Conservation (phyloP, 2,797 vertebrate species). For the Gastrophryne carolinensis region DNA sequence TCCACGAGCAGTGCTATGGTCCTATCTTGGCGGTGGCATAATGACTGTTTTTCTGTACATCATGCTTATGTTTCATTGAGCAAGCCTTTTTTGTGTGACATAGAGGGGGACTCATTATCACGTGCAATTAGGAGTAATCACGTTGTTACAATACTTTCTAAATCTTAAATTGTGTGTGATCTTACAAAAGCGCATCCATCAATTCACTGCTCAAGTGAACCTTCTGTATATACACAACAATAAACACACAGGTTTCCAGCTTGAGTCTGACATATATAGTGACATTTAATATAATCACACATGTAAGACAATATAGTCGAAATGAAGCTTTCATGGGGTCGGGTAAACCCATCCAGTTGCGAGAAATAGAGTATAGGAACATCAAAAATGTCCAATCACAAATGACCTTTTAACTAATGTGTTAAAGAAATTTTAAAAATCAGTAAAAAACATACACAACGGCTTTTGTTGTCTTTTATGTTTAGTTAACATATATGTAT, state of each 20-base stretch:
- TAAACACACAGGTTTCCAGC: not conserved
- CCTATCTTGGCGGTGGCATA: no score
- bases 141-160: conserved; percentile 30
- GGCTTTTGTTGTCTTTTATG: no score
- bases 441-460: no score
- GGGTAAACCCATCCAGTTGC: no score
- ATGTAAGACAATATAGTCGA: not conserved
- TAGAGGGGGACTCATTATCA: conserved; percentile 12
- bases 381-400: no score
- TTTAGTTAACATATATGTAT: no score
- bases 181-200: not conserved
- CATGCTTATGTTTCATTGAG: conserved; percentile 1
- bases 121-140: conserved; percentile 17
- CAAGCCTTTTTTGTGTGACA: conserved; percentile 51
- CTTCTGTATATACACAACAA: not conserved
- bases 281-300: not conserved
- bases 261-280: not conserved
- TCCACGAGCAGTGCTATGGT: no score
- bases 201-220: conserved; percentile 1
- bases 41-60: not conserved
- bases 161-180: conserved; percentile 10
- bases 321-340: no score
- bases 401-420: no score
- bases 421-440: no score
- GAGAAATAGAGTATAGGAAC: no score